Base-by-base conservation (phyloP, 30 jellyfish, hydroid and myxozoan species). In the Turritopsis dohrnii region DNA sequence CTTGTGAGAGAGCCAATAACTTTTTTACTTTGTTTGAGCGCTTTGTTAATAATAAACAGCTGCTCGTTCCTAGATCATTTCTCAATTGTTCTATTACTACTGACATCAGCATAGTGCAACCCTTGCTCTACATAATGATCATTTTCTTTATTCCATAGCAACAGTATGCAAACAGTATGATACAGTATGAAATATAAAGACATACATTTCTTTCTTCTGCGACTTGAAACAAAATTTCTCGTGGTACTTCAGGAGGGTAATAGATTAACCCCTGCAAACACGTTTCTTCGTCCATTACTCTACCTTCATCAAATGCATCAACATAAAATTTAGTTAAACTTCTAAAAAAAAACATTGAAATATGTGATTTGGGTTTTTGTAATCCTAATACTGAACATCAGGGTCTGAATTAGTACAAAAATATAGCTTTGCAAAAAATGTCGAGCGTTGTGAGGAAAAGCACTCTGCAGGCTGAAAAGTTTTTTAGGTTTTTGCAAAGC, bases 221-320 rank as follows among this genome's bases (percentile, higher is more conserved):
- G 5, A 85, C 54, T 41, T 83, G 93, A 71, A 89, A 89, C 1
- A 89, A 84, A 17, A 83, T 72, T 8, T 84, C 77, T 26, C 83
- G 29, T 21, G 91, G 89, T 26, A 71, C 79, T 20, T 86, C 81
- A 21, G 52, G 53, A 0, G 72, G 72, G 53, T 73, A 41, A 4
- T 84, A 88, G 53, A 89, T 52, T 16, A 89, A 77, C 52, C 66
- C 81, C 30, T 74, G 75, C 28, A 90, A 29, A 73, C 97, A 90
- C 54, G 87, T 90, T 16, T 52, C 89, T 53, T 86, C 94, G 1
- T 87, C 74, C 81, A 90, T 69, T 21, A 86, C 52, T 52, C 60
- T 84, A 24, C 97, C 97, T 52, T 86, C 79, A 81, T 90, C 73
- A 74, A 90, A 90, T 16, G 95, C 96, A 90, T 90, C 97, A 16